Evolutionary conservation across 2,888 invertebrate species (phyloP).

Genomic region (Ryuthela nishihirai): DNA sequence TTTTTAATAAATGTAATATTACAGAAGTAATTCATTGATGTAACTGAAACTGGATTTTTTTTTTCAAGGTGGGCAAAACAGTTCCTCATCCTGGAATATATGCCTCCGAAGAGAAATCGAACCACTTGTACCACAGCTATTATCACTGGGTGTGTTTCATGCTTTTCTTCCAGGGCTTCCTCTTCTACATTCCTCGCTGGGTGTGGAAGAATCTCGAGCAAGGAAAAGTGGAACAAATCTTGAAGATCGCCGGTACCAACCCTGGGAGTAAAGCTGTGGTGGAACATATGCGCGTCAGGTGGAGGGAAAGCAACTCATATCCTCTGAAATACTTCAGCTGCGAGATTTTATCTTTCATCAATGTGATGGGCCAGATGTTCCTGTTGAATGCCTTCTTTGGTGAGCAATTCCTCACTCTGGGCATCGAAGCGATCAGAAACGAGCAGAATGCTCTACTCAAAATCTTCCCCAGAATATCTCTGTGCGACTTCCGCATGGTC

Average conservation of each 20-base stretch:
- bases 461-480: conserved; percentile 43
- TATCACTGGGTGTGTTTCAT: conserved; percentile 98
- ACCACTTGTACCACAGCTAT: conserved; percentile 58
- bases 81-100: conserved; percentile 74
- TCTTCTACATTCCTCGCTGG: conserved; percentile 93
- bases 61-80: conserved; percentile 54
- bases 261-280: conserved; percentile 66
- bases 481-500: conserved; percentile 40
- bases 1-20: too few relatives aligned
- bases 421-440: conserved; percentile 57
- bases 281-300: conserved; percentile 87
- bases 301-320: conserved; percentile 57
- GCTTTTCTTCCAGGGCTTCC: conserved; percentile 90
- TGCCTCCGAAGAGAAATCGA: conserved; percentile 24
- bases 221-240: conserved; percentile 13
- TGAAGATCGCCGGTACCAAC: conserved; percentile 16
- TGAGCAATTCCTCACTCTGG: conserved; percentile 35
- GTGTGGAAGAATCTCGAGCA: conserved; percentile 72
- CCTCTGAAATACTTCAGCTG: conserved; percentile 15
- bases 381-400: conserved; percentile 42
- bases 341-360: conserved; percentile 42
- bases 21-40: too few relatives aligned
- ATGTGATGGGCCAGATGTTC: conserved; percentile 50
- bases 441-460: conserved; percentile 56
- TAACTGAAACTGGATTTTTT: too few relatives aligned